Evolutionary conservation across 2,797 vertebrate species (phyloP).

Genomic region (Lutjanus campechanus): DNA sequence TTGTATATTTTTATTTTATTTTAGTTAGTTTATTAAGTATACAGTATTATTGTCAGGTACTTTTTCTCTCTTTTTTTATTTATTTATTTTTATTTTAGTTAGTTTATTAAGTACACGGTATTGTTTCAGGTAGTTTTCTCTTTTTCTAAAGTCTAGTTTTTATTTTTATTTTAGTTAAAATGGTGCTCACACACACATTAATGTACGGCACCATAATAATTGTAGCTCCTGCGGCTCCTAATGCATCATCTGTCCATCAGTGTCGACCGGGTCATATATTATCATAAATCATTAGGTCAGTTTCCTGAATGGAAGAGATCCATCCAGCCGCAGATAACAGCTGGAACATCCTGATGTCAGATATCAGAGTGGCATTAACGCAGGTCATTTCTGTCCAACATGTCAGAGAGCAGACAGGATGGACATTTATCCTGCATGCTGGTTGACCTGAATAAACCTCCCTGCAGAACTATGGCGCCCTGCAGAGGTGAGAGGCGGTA

Average conservation of each 20-base stretch:
- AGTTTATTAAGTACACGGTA: too few species aligned
- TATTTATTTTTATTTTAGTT: too few species aligned
- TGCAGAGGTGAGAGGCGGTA: conserved; percentile 35
- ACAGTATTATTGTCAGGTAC: too few species aligned
- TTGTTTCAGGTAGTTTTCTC: too few species aligned
- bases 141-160: too few species aligned
- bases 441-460: conserved; percentile 8
- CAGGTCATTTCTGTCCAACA: neutral
- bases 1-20: too few species aligned
- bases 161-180: too few species aligned
- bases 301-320: conserved; percentile 21
- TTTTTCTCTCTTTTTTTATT: too few species aligned
- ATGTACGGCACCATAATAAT: neutral
- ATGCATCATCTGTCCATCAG: conserved; percentile 25
- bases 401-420: conserved; percentile 9
- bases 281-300: conserved; percentile 5
- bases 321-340: conserved; percentile 9
- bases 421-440: conserved; percentile 3
- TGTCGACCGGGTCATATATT: neutral
- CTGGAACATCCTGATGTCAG: conserved; percentile 30
- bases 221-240: neutral
- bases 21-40: too few species aligned
- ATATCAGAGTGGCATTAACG: neutral
- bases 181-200: neutral
- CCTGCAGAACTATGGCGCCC: conserved; percentile 33